Percentiles rank a stretch among this genome's conserved stretches.
Conservation (phyloP, 1,140 invertebrate species). For the Micrasema minimum region DNA sequence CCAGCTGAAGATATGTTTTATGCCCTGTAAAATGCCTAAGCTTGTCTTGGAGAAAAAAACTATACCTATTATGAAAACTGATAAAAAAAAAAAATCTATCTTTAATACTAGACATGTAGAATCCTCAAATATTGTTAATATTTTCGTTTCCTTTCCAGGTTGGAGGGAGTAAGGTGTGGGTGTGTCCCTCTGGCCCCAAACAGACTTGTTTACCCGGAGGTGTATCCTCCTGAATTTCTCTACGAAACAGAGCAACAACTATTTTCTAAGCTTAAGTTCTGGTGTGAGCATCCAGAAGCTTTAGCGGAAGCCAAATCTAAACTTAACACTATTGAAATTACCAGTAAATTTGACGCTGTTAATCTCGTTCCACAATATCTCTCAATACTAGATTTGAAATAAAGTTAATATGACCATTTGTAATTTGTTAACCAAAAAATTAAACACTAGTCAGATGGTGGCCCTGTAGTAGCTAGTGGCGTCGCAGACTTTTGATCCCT, state of each 20-base stretch:
- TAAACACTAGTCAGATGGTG: too few relatives aligned
- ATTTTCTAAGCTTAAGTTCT: constrained; percentile 65
- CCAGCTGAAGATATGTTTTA: too few relatives aligned
- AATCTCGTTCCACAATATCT: constrained; percentile 11
- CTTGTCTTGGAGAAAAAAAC: too few relatives aligned
- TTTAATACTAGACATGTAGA: too few relatives aligned
- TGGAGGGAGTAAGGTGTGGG: constrained; percentile 75
- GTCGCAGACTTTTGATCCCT: too few relatives aligned
- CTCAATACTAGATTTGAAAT: constrained; percentile 1
- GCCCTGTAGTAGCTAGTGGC: too few relatives aligned
- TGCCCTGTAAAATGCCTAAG: too few relatives aligned
- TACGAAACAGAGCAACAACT: constrained; percentile 70
- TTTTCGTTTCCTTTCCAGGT: constrained; percentile 59
- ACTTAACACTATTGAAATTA: background rate
- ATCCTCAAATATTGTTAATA: constrained; percentile 41
- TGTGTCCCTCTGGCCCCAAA: constrained; percentile 79
- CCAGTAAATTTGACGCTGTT: constrained; percentile 10
- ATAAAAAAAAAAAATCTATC: too few relatives aligned
- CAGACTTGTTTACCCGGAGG: constrained; percentile 78
- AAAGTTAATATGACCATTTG: too few relatives aligned
- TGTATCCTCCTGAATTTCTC: constrained; percentile 73
- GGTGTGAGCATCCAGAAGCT: constrained; percentile 60
- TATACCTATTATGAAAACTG: too few relatives aligned
- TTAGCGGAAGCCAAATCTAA: constrained; percentile 7
- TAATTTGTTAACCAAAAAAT: too few relatives aligned